phyloP scores from a whole-genome alignment of 2,888 invertebrate genomes.

The Chymomyza amoena region DNA sequence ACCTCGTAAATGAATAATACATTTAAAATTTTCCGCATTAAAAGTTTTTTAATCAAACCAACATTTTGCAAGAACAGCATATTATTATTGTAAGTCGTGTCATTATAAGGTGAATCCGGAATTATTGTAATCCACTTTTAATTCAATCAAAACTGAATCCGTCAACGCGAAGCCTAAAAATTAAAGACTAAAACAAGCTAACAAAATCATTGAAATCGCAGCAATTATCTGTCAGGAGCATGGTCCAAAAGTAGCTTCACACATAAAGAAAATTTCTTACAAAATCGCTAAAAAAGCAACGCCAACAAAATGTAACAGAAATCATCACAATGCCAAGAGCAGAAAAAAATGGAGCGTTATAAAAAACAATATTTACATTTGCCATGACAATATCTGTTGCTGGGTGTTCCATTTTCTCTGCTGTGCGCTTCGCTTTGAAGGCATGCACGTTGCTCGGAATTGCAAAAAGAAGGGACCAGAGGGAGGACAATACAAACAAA shows the following conservation, averaged over 20 bases:
- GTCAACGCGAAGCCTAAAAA: too few species aligned
- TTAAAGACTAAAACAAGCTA: slow-evolving; percentile 34
- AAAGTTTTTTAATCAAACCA: too few species aligned
- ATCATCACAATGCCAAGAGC: slow-evolving; percentile 33
- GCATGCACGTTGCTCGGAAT: slow-evolving; percentile 50
- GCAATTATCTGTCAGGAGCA: too few species aligned
- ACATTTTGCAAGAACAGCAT: too few species aligned
- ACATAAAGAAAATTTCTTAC: not conserved
- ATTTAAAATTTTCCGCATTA: too few species aligned
- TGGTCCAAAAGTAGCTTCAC: not conserved
- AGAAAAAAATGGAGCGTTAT: not conserved
- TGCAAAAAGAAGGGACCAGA: not conserved
- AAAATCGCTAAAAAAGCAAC: not conserved
- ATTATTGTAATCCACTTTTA: slow-evolving; percentile 57
- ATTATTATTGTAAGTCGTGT: too few species aligned
- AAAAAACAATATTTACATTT: slow-evolving; percentile 68
- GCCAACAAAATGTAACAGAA: slow-evolving; percentile 49
- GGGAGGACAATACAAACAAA: not conserved
- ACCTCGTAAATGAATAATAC: too few species aligned
- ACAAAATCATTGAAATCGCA: slow-evolving; percentile 62
- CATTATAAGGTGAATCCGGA: too few species aligned
- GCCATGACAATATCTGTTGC: slow-evolving; percentile 62
- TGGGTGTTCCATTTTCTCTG: not conserved
- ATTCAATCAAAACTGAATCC: slow-evolving; percentile 54
- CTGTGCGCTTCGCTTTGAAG: slow-evolving; percentile 41